Evolutionary conservation across 2,113 vertebrate genomes (phyloP).

Genomic region (Gasterosteus aculeatus): DNA sequence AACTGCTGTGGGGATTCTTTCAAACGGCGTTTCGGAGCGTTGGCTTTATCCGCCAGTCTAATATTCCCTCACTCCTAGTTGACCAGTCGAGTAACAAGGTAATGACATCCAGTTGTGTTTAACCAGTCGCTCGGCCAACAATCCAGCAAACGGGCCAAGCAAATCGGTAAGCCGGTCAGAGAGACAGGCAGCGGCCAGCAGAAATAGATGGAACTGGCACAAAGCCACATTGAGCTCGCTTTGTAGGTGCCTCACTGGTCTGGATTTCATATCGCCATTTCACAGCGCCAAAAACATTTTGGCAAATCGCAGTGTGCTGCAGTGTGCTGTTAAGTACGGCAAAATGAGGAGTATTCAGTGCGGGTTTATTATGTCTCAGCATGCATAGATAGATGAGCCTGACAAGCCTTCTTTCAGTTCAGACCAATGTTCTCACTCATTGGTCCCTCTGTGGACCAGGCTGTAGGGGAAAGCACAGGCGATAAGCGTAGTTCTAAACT

Average conservation of each 20-base stretch:
- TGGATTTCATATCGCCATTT: conserved; percentile 51
- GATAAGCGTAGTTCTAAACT: not conserved
- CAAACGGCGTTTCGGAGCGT: conserved; percentile 14
- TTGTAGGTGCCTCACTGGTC: conserved; percentile 49
- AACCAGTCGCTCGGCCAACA: conserved; percentile 29
- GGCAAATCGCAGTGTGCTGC: conserved; percentile 49
- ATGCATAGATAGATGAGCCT: not conserved
- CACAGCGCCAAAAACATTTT: conserved; percentile 58
- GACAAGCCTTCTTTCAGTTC: conserved; percentile 13
- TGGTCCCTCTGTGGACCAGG: not conserved
- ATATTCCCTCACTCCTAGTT: conserved; percentile 25
- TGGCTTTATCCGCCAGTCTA: not conserved
- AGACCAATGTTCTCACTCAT: conserved; percentile 27
- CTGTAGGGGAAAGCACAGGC: not conserved
- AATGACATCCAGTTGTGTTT: conserved; percentile 42
- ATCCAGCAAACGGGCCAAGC: conserved; percentile 31
- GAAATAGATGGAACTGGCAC: conserved; percentile 55
- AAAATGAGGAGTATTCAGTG: conserved; percentile 49
- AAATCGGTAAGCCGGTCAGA: conserved; percentile 32
- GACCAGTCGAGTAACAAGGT: conserved; percentile 33
- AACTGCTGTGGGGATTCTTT: conserved; percentile 4
- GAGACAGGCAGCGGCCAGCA: conserved; percentile 46
- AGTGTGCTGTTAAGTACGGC: conserved; percentile 53
- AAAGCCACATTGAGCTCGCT: conserved; percentile 53
- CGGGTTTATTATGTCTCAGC: conserved; percentile 29